Evolutionary conservation across 2,113 vertebrate genomes (phyloP).

Genomic region (Osmerus mordax): DNA sequence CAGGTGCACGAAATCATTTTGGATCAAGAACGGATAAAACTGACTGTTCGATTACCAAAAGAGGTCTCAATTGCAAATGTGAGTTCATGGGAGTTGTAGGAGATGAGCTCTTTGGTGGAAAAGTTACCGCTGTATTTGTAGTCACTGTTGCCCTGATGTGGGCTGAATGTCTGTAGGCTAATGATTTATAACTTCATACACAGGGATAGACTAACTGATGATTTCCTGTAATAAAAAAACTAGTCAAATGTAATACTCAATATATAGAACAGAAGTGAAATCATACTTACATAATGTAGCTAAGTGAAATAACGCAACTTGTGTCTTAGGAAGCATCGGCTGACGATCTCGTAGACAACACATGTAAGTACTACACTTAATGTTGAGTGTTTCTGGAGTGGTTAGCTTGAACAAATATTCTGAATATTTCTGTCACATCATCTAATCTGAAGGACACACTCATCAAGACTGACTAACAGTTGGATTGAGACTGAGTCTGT

Average conservation of each 20-base stretch:
- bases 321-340: conserved; percentile 26
- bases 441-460: not conserved
- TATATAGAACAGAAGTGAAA: no score
- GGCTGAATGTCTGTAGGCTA: no score
- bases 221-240: no score
- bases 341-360: not conserved
- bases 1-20: conserved; percentile 67
- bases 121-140: no score
- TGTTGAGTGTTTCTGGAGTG: not conserved
- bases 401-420: not conserved
- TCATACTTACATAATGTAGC: no score
- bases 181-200: no score
- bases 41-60: conserved; percentile 64
- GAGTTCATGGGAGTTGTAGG: conserved; percentile 24
- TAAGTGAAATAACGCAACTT: not conserved
- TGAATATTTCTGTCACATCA: not conserved
- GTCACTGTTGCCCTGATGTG: no score
- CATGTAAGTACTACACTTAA: conserved; percentile 48
- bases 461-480: no score
- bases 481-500: no score
- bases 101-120: no score
- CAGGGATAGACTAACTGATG: no score
- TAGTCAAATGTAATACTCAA: no score
- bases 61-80: not conserved
- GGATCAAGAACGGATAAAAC: conserved; percentile 52